Conservation (phyloP, 2,888 invertebrate species). For the Aquatica leii region DNA sequence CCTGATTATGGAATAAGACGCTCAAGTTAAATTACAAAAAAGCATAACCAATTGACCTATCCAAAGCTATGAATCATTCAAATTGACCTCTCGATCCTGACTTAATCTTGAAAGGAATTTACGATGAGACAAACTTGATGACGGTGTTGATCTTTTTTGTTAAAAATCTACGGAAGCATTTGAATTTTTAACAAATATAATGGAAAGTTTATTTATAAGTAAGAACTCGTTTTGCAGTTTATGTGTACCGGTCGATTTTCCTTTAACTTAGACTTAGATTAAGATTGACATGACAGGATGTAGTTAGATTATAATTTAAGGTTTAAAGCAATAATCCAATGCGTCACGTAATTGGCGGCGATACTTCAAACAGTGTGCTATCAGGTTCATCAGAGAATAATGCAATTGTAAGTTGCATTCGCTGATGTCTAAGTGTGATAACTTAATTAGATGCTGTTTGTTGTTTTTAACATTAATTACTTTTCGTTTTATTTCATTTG, state of each 20-base stretch:
- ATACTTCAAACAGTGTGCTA: slow-evolving; percentile 12
- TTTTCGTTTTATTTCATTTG: too few species aligned
- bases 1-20: slow-evolving; percentile 15
- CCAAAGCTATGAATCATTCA: slow-evolving; percentile 19
- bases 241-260: too few species aligned
- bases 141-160: slow-evolving; percentile 1
- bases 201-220: slow-evolving; percentile 1
- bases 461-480: background rate
- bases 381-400: slow-evolving; percentile 11
- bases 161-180: slow-evolving; percentile 4
- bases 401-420: slow-evolving; percentile 3
- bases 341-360: slow-evolving; percentile 11
- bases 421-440: slow-evolving; percentile 12
- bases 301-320: slow-evolving; percentile 13
- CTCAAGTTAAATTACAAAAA: slow-evolving; percentile 18
- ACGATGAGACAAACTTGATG: slow-evolving; percentile 11
- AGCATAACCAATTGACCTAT: slow-evolving; percentile 20
- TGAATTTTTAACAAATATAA: background rate
- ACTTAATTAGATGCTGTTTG: slow-evolving; percentile 10
- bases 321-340: slow-evolving; percentile 14
- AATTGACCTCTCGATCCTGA: slow-evolving; percentile 16
- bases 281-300: slow-evolving; percentile 12
- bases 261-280: background rate
- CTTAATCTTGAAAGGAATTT: slow-evolving; percentile 21
- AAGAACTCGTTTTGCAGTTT: too few species aligned